Evolutionary conservation across 2,113 vertebrate genomes (phyloP), one percentile per base, ranked within the genome.

Genomic region (Columba livia): DNA sequence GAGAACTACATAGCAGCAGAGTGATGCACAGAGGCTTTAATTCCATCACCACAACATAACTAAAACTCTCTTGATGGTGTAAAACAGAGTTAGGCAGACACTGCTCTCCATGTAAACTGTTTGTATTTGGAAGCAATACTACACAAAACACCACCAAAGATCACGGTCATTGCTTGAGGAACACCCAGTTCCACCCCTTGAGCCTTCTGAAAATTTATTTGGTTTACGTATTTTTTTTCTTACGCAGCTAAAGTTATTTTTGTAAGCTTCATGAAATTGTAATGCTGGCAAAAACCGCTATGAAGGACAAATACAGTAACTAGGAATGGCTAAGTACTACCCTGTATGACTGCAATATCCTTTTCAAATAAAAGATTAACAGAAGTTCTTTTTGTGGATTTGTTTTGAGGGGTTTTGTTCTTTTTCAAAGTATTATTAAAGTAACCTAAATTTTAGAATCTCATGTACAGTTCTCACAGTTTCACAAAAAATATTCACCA

Each of bases 361-460:
- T 21, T 15, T 32, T 66, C 34, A 66, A 57, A 71, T 23, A 7
- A 44, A 75, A 61, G 7, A 81, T 21, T 16, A 64, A 21, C 1
- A 40, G 36, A 47, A 17, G 2, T 3, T 0, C 0, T 1, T 12
- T 10, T 54, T 29, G 20, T 6, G 11, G 5, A 26, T 44, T 82
- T 66, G 44, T n/a, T 79, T 61, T 5, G 12, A 7, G 2, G 2
- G 34, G 17, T 54, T 47, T 70, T 67, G 7, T 32, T 24, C 8
- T 38, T 91, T 64, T 44, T 32, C 44, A 47, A 50, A 15, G 19
- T 9, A 13, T 19, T 40, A 28, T 31, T 74, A 5, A 61, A 54
- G 62, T 17, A 73, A 28, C 26, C 21, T 51, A 72, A 90, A 85
- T 60, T 40, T 34, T 48, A 69, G 29, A 54, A 15, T 47, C 21